These are phyloP conservation scores for Cinclus mexicanus DNA, from an alignment of 2,113 vertebrate species.

Conservation along the genomic window DNA sequence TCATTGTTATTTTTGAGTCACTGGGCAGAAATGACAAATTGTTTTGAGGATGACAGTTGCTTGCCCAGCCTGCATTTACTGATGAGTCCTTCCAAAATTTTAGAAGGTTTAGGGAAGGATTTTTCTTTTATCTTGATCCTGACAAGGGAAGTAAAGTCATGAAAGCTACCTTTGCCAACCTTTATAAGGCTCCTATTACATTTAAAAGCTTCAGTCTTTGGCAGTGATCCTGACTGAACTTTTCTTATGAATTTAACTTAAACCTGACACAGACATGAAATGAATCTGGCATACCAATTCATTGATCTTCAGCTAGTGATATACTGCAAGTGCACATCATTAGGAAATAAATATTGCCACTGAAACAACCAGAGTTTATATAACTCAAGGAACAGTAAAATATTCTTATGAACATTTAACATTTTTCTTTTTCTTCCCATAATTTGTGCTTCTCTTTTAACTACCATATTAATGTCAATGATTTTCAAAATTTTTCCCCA, in stretches of 20 bases:
- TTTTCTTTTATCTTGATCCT: background rate
- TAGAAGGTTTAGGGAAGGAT: background rate
- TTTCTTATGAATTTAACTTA: background rate
- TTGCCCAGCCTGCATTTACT: background rate
- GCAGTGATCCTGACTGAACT: background rate
- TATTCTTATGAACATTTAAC: background rate
- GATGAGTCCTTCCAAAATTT: background rate
- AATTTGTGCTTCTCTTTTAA: fast-evolving
- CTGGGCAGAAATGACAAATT: background rate
- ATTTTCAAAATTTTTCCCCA: background rate
- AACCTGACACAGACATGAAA: background rate
- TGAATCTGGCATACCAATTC: background rate
- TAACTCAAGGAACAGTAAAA: background rate
- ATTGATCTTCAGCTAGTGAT: background rate
- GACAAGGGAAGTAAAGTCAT: background rate
- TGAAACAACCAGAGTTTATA: background rate
- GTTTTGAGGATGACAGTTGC: background rate
- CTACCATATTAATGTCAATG: fast-evolving
- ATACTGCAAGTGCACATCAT: background rate
- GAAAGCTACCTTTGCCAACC: background rate
- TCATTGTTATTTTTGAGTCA: background rate
- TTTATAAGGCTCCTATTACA: background rate
- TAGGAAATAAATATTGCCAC: background rate
- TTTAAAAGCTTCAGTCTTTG: background rate
- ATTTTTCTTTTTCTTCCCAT: background rate